A percentile compares a stretch with the other conserved stretches of the same genome.
Conservation (phyloP, 2,888 invertebrate genomes). For the Nephrotoma appendiculata region DNA sequence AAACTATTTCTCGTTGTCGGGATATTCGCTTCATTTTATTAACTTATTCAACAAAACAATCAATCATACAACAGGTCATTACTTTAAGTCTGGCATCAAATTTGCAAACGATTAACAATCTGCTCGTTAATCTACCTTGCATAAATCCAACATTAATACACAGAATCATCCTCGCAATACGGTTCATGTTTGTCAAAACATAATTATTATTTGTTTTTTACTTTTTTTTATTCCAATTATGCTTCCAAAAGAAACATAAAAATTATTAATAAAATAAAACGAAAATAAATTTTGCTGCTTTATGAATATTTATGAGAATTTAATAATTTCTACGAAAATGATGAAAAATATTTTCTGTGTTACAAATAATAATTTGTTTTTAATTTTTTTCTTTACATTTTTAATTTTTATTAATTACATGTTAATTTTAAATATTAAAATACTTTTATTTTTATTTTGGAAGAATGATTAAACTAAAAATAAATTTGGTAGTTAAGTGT, state of each 20-base stretch:
- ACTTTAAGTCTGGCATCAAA: no score
- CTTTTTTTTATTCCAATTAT: not conserved
- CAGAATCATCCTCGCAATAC: not conserved
- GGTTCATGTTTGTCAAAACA: not conserved
- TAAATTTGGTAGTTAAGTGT: not conserved
- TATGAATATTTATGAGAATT: not conserved
- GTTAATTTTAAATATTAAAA: not conserved
- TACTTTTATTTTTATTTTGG: not conserved
- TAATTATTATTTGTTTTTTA: not conserved
- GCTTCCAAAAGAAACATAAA: not conserved
- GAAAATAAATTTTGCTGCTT: not conserved
- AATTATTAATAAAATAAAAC: not conserved
- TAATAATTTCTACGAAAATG: not conserved
- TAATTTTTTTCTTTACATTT: not conserved
- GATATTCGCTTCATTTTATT: no score
- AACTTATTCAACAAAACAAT: no score
- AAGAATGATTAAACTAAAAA: not conserved
- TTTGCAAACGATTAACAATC: no score
- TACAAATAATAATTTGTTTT: not conserved
- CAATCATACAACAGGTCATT: not conserved
- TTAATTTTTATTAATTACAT: not conserved
- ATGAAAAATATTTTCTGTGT: not conserved
- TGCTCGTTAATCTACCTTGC: no score
- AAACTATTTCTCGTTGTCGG: no score
- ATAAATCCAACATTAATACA: not conserved